Base-by-base conservation (phyloP, 2,797 vertebrate genomes). In the Sebastiscus tertius region DNA sequence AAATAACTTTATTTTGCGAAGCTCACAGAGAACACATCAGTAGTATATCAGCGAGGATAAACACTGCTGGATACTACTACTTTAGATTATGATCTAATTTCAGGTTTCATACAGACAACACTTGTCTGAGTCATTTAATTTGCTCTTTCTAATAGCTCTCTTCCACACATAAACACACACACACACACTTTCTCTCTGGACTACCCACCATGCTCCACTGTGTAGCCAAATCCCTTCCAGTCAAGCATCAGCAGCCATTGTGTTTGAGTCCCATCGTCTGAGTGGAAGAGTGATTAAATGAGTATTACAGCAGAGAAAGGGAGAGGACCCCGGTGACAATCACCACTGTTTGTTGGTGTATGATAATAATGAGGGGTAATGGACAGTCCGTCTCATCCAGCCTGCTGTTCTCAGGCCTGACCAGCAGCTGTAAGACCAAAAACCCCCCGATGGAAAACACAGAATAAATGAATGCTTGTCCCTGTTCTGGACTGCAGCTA, bases 351-450 rank as follows among this genome's bases (percentile, higher is more conserved):
- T 49, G 46, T 31, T 60, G 71, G 5, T 49, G 9, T 26, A 0
- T 55, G 33, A 66, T 72, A 61, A 73, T 73, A 84, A 85, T 55
- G 80, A 83, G 58, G 67, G 34, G 81, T 71, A 62, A 85, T 62
- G 72, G 77, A 22, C 58, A n/a, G 58, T 26, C 22, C 1, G 1
- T 66, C 52, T 64, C 58, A 18, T 74, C 59, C 68, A n/a, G 46
- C 24, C 27, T 42, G 65, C 77, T 69, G 56, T 10, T 64, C 8
- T 8, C 52, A 39, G 29, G 20, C 39, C 49, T 27, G 54, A 69
- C 16, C 52, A 77, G 27, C 76, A 62, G 64, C 42, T 39, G 59
- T 14, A 46, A 58, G 22, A 72, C 8, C 68, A 36, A 36, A 77
- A 71, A 14, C 14, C 0, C 0, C 56, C 22, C 1, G 1, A 39